These are phyloP conservation scores for Drosophila nasuta DNA, from an alignment of 1,140 invertebrate species.

Conservation along the genomic window DNA sequence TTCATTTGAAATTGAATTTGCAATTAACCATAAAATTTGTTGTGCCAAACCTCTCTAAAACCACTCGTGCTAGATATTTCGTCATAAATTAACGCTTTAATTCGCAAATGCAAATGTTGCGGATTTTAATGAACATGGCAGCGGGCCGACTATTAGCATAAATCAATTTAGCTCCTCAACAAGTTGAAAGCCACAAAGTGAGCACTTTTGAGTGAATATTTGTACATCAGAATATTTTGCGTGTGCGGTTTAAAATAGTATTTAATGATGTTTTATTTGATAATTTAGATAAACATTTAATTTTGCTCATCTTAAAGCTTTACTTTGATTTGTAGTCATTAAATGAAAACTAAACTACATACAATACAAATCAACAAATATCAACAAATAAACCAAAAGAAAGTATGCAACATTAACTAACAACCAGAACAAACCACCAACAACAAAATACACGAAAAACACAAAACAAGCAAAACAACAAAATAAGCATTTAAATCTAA, in stretches of 20 bases:
- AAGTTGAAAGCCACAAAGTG: conserved; percentile 49
- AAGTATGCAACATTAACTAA: conserved; percentile 83
- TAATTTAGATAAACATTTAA: conserved; percentile 26
- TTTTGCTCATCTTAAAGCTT: conserved; percentile 49
- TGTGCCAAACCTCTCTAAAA: background rate
- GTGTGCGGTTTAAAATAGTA: conserved; percentile 47
- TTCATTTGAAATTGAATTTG: no score
- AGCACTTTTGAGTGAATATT: background rate
- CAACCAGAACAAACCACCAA: conserved; percentile 78
- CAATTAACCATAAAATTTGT: no score
- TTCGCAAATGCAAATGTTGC: conserved; percentile 47
- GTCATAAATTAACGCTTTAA: conserved; percentile 54
- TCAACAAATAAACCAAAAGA: conserved; percentile 80
- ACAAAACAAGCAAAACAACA: conserved; percentile 53
- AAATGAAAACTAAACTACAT: conserved; percentile 54
- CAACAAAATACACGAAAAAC: conserved; percentile 62
- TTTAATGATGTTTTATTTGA: conserved; percentile 26
- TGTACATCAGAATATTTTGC: conserved; percentile 50
- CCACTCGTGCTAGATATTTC: background rate
- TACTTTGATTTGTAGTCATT: conserved; percentile 71
- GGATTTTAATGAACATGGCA: conserved; percentile 60
- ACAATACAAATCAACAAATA: conserved; percentile 49
- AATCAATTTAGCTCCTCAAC: conserved; percentile 67
- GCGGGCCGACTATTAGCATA: conserved; percentile 62
- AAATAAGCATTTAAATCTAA: conserved; percentile 50